Conservation (phyloP, 1,140 invertebrate genomes). For the Thaumatotibia leucotreta region DNA sequence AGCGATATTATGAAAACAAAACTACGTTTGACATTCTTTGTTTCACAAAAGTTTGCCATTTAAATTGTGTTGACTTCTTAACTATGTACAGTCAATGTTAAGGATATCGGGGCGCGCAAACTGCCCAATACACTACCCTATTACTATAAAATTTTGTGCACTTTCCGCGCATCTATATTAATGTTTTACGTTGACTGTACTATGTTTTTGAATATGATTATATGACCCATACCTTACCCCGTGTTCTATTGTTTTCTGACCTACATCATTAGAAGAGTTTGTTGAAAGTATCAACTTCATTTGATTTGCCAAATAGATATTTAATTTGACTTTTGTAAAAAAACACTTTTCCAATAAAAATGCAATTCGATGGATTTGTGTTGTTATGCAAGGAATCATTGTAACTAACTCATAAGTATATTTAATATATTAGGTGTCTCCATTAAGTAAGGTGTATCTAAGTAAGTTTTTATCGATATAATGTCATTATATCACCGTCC, state of each 20-base stretch:
- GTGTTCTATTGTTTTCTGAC: background rate
- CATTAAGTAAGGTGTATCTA: constrained; percentile 63
- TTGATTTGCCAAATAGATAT: constrained; percentile 7
- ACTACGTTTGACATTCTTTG: no score
- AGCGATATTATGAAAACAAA: no score
- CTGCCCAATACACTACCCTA: no score
- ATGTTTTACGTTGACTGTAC: no score
- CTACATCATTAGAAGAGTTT: background rate
- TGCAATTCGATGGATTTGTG: constrained; percentile 25
- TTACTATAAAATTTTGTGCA: no score
- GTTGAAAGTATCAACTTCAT: background rate
- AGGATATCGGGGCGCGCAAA: no score
- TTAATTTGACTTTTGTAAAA: constrained; percentile 11
- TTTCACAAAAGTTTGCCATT: no score
- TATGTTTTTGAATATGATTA: no score
- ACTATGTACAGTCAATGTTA: no score
- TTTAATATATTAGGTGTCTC: constrained; percentile 66
- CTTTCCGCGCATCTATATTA: no score
- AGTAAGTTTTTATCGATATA: constrained; percentile 70
- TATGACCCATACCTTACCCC: no score
- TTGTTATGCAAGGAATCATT: constrained; percentile 41
- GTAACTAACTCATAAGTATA: constrained; percentile 60
- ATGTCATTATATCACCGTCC: constrained; percentile 52
- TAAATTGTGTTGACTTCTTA: no score
- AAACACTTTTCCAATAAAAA: constrained; percentile 6